phyloP scores from a whole-genome alignment of 2,113 vertebrate species.

The Sebastes schlegelii region DNA sequence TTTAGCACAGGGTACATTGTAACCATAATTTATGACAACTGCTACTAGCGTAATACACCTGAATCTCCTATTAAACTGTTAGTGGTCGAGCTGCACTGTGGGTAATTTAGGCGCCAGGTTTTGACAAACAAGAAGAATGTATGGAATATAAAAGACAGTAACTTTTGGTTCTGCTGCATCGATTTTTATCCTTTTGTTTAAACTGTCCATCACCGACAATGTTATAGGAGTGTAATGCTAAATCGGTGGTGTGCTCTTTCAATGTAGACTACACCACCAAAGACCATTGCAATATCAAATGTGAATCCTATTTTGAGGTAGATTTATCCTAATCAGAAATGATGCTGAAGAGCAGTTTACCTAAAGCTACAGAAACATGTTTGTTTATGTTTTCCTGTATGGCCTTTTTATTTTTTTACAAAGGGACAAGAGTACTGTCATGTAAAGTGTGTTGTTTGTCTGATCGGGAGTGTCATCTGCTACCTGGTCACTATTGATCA shows the following conservation, averaged over 20 bases:
- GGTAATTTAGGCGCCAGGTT: neutral
- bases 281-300: neutral
- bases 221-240: neutral
- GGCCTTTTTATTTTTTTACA: neutral
- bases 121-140: neutral
- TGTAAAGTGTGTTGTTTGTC: constrained; percentile 67
- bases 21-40: no score
- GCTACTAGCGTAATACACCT: neutral
- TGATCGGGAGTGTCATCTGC: constrained; percentile 65
- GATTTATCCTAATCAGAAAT: neutral
- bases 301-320: neutral
- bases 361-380: constrained; percentile 15
- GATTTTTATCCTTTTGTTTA: neutral
- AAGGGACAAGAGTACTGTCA: constrained; percentile 31
- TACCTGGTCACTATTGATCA: constrained; percentile 76
- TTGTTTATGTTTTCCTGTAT: constrained; percentile 34
- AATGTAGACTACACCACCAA: neutral
- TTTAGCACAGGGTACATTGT: no score
- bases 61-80: neutral
- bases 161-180: neutral
- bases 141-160: neutral
- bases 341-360: neutral
- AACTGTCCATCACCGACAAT: neutral
- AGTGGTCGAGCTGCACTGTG: neutral
- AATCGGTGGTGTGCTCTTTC: neutral